phyloP scores from a whole-genome alignment of 30 jellyfish, hydroid and myxozoan species.

The Haliclystus octoradiatus region DNA sequence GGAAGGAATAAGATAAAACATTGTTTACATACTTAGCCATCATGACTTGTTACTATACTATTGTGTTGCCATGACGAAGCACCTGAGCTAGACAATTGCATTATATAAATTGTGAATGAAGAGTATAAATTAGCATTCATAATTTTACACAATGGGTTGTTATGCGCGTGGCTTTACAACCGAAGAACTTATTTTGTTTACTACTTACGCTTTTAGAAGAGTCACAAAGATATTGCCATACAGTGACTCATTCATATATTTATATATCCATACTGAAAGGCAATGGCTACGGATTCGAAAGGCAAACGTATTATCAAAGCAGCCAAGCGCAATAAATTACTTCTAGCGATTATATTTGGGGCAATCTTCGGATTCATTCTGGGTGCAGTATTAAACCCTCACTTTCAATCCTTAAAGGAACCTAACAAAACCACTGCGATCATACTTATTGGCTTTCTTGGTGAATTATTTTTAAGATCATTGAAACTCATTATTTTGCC shows the following conservation, averaged over 20 bases:
- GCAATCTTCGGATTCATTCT: constrained; percentile 72
- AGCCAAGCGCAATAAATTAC: constrained; percentile 46
- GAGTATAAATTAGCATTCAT: no score
- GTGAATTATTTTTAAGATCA: constrained; percentile 68
- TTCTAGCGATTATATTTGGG: constrained; percentile 42
- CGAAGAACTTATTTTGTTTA: no score
- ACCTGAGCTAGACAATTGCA: no score
- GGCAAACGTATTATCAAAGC: constrained; percentile 19
- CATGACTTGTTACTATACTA: no score
- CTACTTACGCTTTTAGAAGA: no score
- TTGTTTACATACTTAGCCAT: no score
- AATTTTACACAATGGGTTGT: no score
- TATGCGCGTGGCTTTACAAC: no score
- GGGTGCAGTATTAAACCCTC: constrained; percentile 46
- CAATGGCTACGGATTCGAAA: constrained; percentile 20
- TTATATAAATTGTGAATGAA: no score
- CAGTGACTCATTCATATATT: neutral
- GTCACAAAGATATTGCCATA: no score
- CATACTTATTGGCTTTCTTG: constrained; percentile 79
- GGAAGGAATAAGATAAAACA: no score
- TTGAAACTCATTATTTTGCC: constrained; percentile 73
- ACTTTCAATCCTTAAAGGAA: constrained; percentile 51
- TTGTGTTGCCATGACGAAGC: no score
- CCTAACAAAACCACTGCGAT: constrained; percentile 69
- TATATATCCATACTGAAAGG: neutral